phyloP scores from a whole-genome alignment of 2,888 invertebrate species.

The Tetrapedia diversipes region DNA sequence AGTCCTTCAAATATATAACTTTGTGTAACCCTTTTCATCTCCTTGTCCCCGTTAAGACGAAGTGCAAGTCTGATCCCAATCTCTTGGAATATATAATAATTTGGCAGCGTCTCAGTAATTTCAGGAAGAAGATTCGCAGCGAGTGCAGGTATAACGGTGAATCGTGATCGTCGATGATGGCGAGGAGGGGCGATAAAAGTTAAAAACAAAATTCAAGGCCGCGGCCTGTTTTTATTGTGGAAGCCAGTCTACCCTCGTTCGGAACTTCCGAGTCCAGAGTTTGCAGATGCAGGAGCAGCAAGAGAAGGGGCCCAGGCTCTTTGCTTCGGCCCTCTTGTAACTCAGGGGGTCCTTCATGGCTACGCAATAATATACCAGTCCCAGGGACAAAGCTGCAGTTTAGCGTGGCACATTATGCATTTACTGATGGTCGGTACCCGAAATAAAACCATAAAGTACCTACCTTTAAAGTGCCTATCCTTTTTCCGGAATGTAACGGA shows the following conservation, averaged over 20 bases:
- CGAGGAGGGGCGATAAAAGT: constrained; percentile 37
- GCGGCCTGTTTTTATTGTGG: constrained; percentile 58
- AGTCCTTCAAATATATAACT: too few species aligned
- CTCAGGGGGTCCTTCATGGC: constrained; percentile 63
- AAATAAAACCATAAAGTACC: constrained; percentile 80
- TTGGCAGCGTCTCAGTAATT: too few species aligned
- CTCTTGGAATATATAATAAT: too few species aligned
- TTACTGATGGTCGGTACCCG: constrained; percentile 72
- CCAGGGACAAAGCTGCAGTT: constrained; percentile 79
- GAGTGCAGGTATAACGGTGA: constrained; percentile 39
- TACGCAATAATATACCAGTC: constrained; percentile 77
- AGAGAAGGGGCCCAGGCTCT: constrained; percentile 46
- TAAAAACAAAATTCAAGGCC: constrained; percentile 59
- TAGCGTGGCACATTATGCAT: constrained; percentile 75
- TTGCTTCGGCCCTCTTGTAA: constrained; percentile 50
- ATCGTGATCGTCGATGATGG: constrained; percentile 29
- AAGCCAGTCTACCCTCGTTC: constrained; percentile 59
- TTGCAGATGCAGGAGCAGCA: constrained; percentile 68
- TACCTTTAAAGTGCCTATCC: constrained; percentile 66
- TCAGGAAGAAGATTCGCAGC: constrained; percentile 10
- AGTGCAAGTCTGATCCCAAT: too few species aligned
- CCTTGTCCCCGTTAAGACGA: too few species aligned
- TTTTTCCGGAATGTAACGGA: constrained; percentile 69
- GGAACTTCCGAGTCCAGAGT: constrained; percentile 59
- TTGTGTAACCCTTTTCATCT: too few species aligned